A percentile compares a stretch with the other conserved stretches of the same genome.
Conservation (phyloP, 2,113 vertebrate genomes). For the Cyprinodon variegatus region DNA sequence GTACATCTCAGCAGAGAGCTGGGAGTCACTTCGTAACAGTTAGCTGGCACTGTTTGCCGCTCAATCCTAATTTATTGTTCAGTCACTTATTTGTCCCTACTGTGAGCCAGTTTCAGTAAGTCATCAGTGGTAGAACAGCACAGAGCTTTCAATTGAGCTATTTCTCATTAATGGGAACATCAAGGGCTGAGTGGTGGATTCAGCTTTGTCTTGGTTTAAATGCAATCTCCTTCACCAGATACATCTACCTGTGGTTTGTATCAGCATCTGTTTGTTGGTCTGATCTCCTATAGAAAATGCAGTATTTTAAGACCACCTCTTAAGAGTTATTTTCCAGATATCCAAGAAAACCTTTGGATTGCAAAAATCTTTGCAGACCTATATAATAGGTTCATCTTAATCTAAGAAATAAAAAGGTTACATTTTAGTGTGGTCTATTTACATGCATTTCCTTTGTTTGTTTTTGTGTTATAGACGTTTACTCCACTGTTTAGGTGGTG, state of each 20-base stretch:
- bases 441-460: too few species aligned
- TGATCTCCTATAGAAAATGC: neutral
- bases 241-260: neutral
- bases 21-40: slow-evolving; percentile 37
- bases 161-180: neutral
- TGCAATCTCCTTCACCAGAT: neutral
- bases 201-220: neutral
- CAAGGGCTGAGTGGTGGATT: neutral
- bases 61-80: slow-evolving; percentile 51
- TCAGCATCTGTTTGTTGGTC: neutral
- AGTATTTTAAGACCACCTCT: neutral
- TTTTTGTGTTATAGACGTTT: too few species aligned
- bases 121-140: slow-evolving; percentile 6
- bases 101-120: slow-evolving; percentile 35
- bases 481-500: too few species aligned
- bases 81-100: slow-evolving; percentile 32
- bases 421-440: too few species aligned
- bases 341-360: neutral
- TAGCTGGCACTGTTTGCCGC: slow-evolving; percentile 26
- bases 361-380: neutral
- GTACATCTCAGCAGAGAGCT: slow-evolving; percentile 22
- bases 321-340: neutral
- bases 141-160: neutral
- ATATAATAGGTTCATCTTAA: neutral
- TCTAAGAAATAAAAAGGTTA: neutral